These are phyloP conservation scores for Deladenus siricidicola DNA, from an alignment of 2,888 invertebrate genomes.

Conservation along the genomic window DNA sequence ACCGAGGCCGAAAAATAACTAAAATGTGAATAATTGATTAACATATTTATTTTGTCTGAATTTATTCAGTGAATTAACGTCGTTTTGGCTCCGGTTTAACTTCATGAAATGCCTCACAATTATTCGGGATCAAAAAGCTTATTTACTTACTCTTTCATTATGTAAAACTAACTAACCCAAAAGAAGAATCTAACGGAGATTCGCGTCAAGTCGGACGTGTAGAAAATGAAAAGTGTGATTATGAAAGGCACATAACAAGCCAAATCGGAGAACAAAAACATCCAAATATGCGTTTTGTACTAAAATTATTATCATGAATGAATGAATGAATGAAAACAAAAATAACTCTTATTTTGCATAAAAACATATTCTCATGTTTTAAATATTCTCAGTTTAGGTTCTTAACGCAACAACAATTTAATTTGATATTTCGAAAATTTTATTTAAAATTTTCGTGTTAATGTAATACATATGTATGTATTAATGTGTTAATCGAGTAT, in stretches of 20 bases:
- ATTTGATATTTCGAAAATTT: background rate
- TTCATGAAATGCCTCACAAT: too few species aligned
- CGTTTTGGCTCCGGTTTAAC: too few species aligned
- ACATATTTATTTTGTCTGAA: slow-evolving; percentile 1
- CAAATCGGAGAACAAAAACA: slow-evolving; percentile 41
- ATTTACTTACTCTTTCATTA: too few species aligned
- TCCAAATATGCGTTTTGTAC: slow-evolving; percentile 46
- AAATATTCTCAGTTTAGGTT: too few species aligned
- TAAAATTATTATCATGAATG: slow-evolving; percentile 23
- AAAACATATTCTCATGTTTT: too few species aligned
- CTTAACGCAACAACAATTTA: background rate
- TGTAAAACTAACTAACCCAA: too few species aligned
- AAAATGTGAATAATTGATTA: slow-evolving; percentile 9
- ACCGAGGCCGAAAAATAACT: slow-evolving; percentile 35
- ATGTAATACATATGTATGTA: too few species aligned
- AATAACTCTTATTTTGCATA: too few species aligned
- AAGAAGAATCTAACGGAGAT: slow-evolving; percentile 37
- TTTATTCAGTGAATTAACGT: background rate
- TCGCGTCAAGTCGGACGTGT: slow-evolving; percentile 32
- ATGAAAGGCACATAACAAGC: slow-evolving; percentile 36
- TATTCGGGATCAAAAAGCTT: background rate
- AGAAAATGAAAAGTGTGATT: slow-evolving; percentile 38
- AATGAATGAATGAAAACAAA: too few species aligned
- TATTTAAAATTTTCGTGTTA: too few species aligned
- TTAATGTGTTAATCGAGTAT: too few species aligned